Percentiles rank a stretch among this genome's conserved stretches.
phyloP scores from a whole-genome alignment of 2,797 vertebrate genomes.

The Poliocrania exsul region DNA sequence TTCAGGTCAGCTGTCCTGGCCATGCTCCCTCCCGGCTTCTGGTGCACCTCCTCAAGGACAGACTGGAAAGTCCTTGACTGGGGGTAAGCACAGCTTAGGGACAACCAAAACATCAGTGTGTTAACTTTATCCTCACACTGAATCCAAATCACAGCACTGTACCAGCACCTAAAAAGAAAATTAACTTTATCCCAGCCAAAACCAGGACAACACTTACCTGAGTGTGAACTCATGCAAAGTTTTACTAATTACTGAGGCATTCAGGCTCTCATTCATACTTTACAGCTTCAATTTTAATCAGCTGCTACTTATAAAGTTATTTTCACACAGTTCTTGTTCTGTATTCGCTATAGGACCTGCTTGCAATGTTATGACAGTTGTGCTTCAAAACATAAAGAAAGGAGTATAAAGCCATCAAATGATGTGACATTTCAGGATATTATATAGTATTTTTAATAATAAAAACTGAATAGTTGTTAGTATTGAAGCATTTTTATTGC shows the following conservation, averaged over 20 bases:
- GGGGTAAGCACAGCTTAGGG: neutral
- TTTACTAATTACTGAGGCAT: neutral
- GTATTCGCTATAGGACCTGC: neutral
- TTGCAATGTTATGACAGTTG: neutral
- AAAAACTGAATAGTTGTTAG: neutral
- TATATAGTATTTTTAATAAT: slow-evolving; percentile 2
- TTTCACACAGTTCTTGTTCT: neutral
- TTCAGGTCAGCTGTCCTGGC: neutral
- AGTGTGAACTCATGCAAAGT: neutral
- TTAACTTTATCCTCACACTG: neutral
- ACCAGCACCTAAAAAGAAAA: neutral
- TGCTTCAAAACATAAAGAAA: neutral
- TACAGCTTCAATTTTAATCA: neutral
- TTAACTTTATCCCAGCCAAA: neutral
- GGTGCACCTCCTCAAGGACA: neutral
- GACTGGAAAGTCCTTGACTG: neutral
- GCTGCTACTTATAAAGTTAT: neutral
- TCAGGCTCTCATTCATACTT: neutral
- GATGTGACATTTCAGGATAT: neutral
- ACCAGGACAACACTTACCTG: neutral
- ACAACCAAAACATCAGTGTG: neutral
- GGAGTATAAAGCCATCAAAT: neutral
- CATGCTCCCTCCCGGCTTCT: neutral
- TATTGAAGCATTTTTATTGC: neutral
- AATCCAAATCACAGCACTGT: neutral